phyloP scores from a whole-genome alignment of 2,888 invertebrate genomes.

The Sthenelais limicola region DNA sequence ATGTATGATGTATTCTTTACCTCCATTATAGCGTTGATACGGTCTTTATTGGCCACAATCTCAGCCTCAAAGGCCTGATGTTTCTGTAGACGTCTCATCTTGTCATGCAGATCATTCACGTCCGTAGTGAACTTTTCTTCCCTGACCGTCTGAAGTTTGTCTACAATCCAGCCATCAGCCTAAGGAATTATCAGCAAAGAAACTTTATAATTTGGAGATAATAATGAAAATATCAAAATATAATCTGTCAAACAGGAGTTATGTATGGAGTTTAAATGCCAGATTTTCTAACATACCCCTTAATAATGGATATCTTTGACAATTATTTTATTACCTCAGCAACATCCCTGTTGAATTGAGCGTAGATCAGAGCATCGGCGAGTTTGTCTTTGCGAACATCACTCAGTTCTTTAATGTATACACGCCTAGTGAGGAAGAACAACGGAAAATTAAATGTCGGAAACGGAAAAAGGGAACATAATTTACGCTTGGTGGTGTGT shows the following conservation, averaged over 20 bases:
- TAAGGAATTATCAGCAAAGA: slow-evolving; percentile 52
- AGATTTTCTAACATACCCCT: too few species aligned
- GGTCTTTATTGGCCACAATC: slow-evolving; percentile 78
- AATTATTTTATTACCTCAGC: slow-evolving; percentile 79
- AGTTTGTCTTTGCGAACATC: slow-evolving; percentile 80
- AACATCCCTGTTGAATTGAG: slow-evolving; percentile 93
- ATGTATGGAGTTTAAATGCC: background rate
- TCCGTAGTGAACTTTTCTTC: slow-evolving; percentile 80
- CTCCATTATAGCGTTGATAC: slow-evolving; percentile 85
- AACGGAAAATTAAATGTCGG: background rate
- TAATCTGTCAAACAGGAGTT: background rate
- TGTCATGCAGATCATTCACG: slow-evolving; percentile 88
- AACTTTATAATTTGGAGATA: background rate
- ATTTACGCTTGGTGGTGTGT: too few species aligned
- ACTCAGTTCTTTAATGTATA: slow-evolving; percentile 77
- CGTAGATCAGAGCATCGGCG: slow-evolving; percentile 85
- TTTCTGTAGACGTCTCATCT: slow-evolving; percentile 79
- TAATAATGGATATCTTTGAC: too few species aligned
- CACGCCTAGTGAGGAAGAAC: slow-evolving; percentile 55
- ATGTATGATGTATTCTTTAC: too few species aligned
- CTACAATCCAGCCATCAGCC: slow-evolving; percentile 91
- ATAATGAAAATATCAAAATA: background rate
- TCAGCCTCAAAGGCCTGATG: slow-evolving; percentile 75
- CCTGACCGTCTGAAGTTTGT: slow-evolving; percentile 88
- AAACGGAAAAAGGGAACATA: background rate